These are phyloP conservation scores for Microctonus aethiopoides DNA, from an alignment of 2,888 invertebrate genomes.

Conservation along the genomic window DNA sequence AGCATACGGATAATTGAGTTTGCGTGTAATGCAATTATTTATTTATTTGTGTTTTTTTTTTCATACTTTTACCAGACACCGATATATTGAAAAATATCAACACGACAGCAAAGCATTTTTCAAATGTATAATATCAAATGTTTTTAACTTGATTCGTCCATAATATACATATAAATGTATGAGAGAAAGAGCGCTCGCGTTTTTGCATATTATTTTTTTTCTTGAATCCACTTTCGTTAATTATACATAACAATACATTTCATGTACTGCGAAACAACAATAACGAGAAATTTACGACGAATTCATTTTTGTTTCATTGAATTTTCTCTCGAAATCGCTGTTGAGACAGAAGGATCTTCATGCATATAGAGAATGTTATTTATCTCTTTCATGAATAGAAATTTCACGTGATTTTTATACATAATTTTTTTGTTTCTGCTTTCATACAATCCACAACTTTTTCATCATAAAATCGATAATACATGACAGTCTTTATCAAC, in stretches of 20 bases:
- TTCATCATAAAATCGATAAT: conserved; percentile 11
- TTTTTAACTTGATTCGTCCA: conserved; percentile 36
- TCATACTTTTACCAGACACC: conserved; percentile 46
- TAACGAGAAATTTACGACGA: not conserved
- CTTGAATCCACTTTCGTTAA: not conserved
- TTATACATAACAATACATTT: conserved; percentile 23
- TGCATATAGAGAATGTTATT: conserved; percentile 9
- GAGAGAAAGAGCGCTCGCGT: conserved; percentile 30
- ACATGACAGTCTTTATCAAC: not conserved
- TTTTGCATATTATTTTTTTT: not conserved
- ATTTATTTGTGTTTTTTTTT: conserved; percentile 21
- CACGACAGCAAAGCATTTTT: conserved; percentile 58
- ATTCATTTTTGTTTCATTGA: not conserved
- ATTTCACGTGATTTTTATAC: conserved; percentile 16
- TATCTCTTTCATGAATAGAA: conserved; percentile 13
- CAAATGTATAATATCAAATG: conserved; percentile 54
- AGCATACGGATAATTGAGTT: not conserved
- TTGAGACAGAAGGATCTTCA: conserved; percentile 14
- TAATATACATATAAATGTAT: conserved; percentile 44
- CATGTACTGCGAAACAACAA: conserved; percentile 13
- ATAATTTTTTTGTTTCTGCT: conserved; percentile 15
- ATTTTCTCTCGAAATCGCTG: conserved; percentile 33
- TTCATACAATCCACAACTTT: conserved; percentile 15
- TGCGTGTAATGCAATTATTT: conserved; percentile 17
- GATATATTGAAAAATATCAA: conserved; percentile 57